Percentiles rank a stretch among this genome's conserved stretches.
Conservation (phyloP, 2,888 invertebrate species). For the Megalurothrips usitatus region DNA sequence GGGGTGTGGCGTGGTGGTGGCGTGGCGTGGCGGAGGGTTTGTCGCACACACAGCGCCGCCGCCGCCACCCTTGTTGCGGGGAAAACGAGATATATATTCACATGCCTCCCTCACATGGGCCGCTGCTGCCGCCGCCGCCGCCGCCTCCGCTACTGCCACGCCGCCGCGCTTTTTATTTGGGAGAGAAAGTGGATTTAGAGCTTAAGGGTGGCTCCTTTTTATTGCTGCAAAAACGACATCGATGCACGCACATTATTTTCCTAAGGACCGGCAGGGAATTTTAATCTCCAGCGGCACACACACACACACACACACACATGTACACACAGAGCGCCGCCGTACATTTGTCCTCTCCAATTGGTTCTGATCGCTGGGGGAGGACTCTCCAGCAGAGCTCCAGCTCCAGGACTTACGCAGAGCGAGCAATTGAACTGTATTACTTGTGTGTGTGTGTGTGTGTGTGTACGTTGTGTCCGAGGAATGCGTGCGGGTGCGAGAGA, state of each 20-base stretch:
- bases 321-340: background rate
- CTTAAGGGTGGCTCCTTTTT: constrained; percentile 20
- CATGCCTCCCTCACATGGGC: background rate
- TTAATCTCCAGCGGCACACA: background rate
- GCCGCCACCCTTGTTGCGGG: background rate
- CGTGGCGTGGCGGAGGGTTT: background rate
- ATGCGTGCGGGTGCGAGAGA: no score
- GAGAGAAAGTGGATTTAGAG: constrained; percentile 19
- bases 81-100: background rate
- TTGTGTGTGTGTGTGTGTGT: no score
- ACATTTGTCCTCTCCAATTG: background rate
- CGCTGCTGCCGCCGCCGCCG: no score
- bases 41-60: background rate
- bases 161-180: background rate
- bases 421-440: background rate
- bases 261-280: background rate
- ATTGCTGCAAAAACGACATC: constrained; percentile 20
- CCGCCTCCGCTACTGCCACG: background rate
- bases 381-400: background rate
- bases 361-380: background rate
- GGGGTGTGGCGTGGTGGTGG: background rate
- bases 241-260: background rate
- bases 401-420: no score
- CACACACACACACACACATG: no score
- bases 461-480: no score